Evolutionary conservation across 2,888 invertebrate genomes (phyloP).

Genomic region (Agrilus biguttatus): DNA sequence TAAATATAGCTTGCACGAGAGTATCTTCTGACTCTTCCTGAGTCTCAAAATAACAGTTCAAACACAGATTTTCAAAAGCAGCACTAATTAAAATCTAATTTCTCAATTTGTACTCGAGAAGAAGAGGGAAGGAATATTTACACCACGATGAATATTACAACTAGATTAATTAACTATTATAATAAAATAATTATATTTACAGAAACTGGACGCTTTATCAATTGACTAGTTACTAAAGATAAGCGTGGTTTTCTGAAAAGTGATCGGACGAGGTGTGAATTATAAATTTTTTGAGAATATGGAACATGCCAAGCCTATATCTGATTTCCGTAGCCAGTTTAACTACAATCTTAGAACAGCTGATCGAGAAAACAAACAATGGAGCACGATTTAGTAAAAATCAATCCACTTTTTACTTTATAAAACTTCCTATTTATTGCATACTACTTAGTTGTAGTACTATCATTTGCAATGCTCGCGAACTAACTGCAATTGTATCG

Average conservation of each 20-base stretch:
- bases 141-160: too few species aligned
- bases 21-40: constrained; percentile 8
- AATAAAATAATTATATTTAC: neutral
- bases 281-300: constrained; percentile 56
- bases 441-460: too few species aligned
- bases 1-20: constrained; percentile 3
- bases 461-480: too few species aligned
- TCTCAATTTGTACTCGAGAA: too few species aligned
- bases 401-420: too few species aligned
- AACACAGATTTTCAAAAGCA: constrained; percentile 6
- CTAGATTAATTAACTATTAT: too few species aligned
- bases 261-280: constrained; percentile 67
- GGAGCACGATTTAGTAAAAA: too few species aligned
- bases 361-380: too few species aligned
- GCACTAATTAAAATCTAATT: too few species aligned
- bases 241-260: constrained; percentile 45
- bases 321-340: constrained; percentile 44
- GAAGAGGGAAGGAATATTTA: too few species aligned
- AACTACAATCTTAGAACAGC: constrained; percentile 9
- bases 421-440: too few species aligned
- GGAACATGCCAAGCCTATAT: constrained; percentile 64
- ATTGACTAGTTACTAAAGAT: constrained; percentile 8
- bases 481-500: too few species aligned
- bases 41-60: constrained; percentile 5
- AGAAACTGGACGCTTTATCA: neutral